Percentiles rank a stretch among this genome's conserved stretches.
These are phyloP conservation scores for Hycleus cichorii DNA, from an alignment of 1,140 invertebrate genomes.

Conservation along the genomic window DNA sequence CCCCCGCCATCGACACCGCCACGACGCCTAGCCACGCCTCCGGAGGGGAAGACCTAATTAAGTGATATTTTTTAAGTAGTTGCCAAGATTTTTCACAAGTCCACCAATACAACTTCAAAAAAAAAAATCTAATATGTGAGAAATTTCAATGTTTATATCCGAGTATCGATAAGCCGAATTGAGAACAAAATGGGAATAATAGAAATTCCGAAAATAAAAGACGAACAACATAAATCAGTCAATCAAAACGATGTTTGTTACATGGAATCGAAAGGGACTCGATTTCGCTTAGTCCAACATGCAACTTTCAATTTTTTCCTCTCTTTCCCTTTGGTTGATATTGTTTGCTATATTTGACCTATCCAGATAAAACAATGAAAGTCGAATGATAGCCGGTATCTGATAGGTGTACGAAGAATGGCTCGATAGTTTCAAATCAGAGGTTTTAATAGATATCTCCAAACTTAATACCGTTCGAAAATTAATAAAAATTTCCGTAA, in stretches of 20 bases:
- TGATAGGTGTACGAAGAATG: conserved; percentile 15
- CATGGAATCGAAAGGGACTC: too few species aligned
- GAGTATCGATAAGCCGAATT: too few species aligned
- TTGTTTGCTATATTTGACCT: conserved; percentile 21
- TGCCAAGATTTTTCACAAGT: conserved; percentile 35
- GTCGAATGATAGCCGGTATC: neutral
- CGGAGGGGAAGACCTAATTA: conserved; percentile 36
- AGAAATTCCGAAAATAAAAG: too few species aligned
- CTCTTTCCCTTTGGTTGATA: conserved; percentile 3
- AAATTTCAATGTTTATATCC: too few species aligned
- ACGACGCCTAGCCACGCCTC: conserved; percentile 32
- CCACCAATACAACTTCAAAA: too few species aligned
- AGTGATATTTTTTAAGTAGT: conserved; percentile 41
- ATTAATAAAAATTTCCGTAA: too few species aligned
- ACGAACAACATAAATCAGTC: too few species aligned
- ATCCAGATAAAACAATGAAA: conserved; percentile 19
- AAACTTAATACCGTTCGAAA: too few species aligned
- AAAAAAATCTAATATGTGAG: too few species aligned
- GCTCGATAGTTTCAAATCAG: conserved; percentile 13
- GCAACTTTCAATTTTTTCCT: conserved; percentile 25
- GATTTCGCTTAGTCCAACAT: too few species aligned
- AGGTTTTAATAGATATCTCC: conserved; percentile 5
- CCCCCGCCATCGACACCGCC: conserved; percentile 3
- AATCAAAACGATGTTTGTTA: too few species aligned
- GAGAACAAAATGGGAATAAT: too few species aligned